Percentiles rank a stretch among this genome's conserved stretches.
Evolutionary conservation across 1,140 invertebrate species (phyloP).

Genomic region (Drosophila ohnishii): DNA sequence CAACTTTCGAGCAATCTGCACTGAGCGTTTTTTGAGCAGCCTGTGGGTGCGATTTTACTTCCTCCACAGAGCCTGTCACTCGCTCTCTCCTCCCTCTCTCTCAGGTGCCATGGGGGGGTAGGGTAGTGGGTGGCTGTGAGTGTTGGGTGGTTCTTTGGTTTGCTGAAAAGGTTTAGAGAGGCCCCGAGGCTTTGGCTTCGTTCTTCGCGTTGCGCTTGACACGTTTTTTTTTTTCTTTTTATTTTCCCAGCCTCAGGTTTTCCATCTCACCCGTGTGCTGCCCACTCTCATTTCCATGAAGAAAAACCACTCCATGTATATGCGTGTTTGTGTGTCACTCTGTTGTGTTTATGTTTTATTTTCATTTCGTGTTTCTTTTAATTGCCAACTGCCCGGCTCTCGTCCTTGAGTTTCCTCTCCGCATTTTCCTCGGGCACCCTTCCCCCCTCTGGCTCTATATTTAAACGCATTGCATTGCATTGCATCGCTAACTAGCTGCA

Average conservation of each 20-base stretch:
- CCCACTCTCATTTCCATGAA: not conserved
- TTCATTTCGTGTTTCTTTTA: constrained; percentile 59
- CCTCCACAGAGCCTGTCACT: not conserved
- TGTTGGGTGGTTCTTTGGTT: constrained; percentile 10
- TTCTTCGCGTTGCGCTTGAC: constrained; percentile 46
- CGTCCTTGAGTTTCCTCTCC: constrained; percentile 38
- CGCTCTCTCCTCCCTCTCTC: not conserved
- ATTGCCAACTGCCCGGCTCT: constrained; percentile 48
- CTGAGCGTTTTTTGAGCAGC: not conserved
- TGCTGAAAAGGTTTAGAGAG: constrained; percentile 18
- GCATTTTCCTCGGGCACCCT: not conserved
- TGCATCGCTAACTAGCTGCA: constrained; percentile 37
- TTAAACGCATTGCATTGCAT: constrained; percentile 51
- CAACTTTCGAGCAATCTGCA: constrained; percentile 31
- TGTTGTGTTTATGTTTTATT: constrained; percentile 56
- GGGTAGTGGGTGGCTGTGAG: not conserved
- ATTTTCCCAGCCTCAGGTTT: constrained; percentile 30
- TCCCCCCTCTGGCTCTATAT: constrained; percentile 42
- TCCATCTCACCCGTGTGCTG: not conserved
- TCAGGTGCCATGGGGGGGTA: constrained; percentile 8
- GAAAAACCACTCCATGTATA: constrained; percentile 33
- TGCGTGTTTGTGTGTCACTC: constrained; percentile 40
- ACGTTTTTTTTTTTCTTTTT: constrained; percentile 34
- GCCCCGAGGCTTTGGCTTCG: constrained; percentile 39
- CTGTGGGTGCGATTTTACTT: constrained; percentile 1